These are phyloP conservation scores for Limnephilus auricula DNA, from an alignment of 2,888 invertebrate species.

Conservation along the genomic window DNA sequence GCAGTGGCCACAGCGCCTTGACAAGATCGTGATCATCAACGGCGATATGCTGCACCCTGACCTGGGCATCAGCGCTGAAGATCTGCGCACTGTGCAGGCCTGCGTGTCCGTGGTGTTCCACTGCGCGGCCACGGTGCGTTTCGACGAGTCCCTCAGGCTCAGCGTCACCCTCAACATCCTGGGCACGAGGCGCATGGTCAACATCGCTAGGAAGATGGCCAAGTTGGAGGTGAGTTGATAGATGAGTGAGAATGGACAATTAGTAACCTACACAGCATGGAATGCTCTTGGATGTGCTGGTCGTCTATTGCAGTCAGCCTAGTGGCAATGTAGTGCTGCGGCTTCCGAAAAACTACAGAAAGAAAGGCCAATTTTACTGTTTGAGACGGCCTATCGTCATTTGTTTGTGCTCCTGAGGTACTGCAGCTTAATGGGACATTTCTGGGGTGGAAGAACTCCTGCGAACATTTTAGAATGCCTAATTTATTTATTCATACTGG, in stretches of 20 bases:
- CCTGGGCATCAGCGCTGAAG: constrained; percentile 77
- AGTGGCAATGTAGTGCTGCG: no score
- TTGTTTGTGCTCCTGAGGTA: no score
- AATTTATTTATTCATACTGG: no score
- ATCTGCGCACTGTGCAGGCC: constrained; percentile 70
- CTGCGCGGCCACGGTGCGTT: constrained; percentile 89
- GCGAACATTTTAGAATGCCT: no score
- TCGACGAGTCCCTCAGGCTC: constrained; percentile 85
- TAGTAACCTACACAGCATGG: no score
- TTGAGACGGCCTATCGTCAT: no score
- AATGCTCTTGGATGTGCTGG: no score
- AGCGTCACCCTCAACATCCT: constrained; percentile 88
- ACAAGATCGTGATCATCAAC: constrained; percentile 81
- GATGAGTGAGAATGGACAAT: background rate
- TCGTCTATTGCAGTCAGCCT: no score
- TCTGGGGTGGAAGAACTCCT: no score
- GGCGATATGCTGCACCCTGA: constrained; percentile 81
- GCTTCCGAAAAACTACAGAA: no score
- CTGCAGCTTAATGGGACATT: no score
- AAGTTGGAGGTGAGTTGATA: constrained; percentile 79
- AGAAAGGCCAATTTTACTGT: no score
- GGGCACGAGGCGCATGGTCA: constrained; percentile 83
- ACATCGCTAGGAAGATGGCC: constrained; percentile 83
- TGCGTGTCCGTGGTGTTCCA: constrained; percentile 88
- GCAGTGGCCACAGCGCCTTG: constrained; percentile 77